Base-by-base conservation (phyloP, 1,140 invertebrate species). In the Brachionus calyciflorus region DNA sequence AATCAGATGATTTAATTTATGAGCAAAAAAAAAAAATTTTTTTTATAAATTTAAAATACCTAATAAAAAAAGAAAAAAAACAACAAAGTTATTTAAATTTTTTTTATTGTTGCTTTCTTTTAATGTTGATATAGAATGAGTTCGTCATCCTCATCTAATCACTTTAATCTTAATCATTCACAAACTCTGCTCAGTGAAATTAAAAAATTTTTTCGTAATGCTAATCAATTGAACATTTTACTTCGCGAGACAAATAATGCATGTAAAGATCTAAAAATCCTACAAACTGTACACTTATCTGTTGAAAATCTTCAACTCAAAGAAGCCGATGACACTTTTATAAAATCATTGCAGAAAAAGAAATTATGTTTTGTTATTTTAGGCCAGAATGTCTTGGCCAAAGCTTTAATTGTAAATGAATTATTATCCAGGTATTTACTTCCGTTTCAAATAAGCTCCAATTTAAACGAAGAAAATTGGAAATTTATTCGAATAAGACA, bases 341-440 rank as follows among this genome's bases (percentile, higher is more conserved):
- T 65, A 21, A 65, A 65, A 24, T 65, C 69, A 21, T 40, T 73
- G 14, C 46, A 37, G 10, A 49, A 12, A 4, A 73, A 60, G 26
- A 77, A 48, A 48, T 60, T 78, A 10, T 46, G 28, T 55, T 80
- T 85, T 30, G 86, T 92, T 7, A 83, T 92, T 46, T 86, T 91
- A 79, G 91, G 91, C 5, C 89, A 90, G 80, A 89, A 88, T 75
- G 88, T 86, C 28, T 88, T 88, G 78, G 89, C 90, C 0, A 90
- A 90, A 81, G 90, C 90, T 3, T 83, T 88, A 10, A 82, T 93
- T 44, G 87, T 91, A 2, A 92, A 93, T 82, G 88, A 88, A 79
- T 83, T 93, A 28, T 86, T 93, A 53, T 89, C 88, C 1, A 83
- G 87, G 77, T 83, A 87, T 41, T 83, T 91, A 60, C 82, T 93